Conservation (phyloP, 2,113 vertebrate species). For the Ovis aries region ARS-UI_Ramb_v3.0 NC_056068.1:48527501-48528000, state of each 20-base stretch:
- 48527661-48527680: not conserved
- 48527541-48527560: conserved; percentile 18
- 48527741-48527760: not conserved
- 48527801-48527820: too few species aligned
- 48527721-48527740: not conserved
- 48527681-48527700: not conserved
- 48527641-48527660: not conserved
- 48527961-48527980: too few species aligned
- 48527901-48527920: too few species aligned
- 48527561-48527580: not conserved
- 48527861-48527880: too few species aligned
- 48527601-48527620: not conserved
- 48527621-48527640: not conserved
- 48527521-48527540: not conserved
- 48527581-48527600: not conserved
- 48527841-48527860: too few species aligned
- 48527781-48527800: not conserved
- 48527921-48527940: too few species aligned
- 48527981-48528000: too few species aligned
- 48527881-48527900: too few species aligned
- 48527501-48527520: not conserved
- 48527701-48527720: not conserved
- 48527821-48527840: too few species aligned
- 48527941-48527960: too few species aligned
- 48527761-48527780: too few species aligned